Base-by-base conservation (phyloP, 2,888 invertebrate genomes). In the Trissonchulus latispiculum region DNA sequence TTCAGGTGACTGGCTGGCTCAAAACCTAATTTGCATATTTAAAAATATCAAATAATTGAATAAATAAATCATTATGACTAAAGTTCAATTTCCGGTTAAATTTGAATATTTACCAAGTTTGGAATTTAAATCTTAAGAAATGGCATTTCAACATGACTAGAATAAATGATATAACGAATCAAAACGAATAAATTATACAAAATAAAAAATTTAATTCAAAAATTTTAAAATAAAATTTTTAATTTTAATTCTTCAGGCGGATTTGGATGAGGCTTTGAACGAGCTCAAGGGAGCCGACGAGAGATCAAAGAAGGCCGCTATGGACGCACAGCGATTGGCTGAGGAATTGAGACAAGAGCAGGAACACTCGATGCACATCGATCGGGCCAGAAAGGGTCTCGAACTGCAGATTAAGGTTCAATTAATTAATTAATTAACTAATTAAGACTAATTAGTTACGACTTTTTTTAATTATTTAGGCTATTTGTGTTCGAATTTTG, bases 391-490 rank as follows among this genome's bases (percentile, higher is more conserved):
- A 87, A 97, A 97, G 88, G 93, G 92, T 76, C 90, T 97, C 80
- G 97, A 99, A 86, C 90, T 91, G 84, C 95, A 96, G 87, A 92
- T 97, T 88, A 99, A 97, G 89, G 97, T 99, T n/a, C n/a, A n/a
- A n/a, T n/a, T n/a, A n/a, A n/a, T n/a, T n/a, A n/a, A n/a, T n/a
- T n/a, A n/a, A n/a, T n/a, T n/a, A n/a, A n/a, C n/a, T n/a, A n/a
- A n/a, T n/a, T n/a, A n/a, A n/a, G n/a, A n/a, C n/a, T n/a, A n/a
- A n/a, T n/a, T n/a, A n/a, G n/a, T n/a, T n/a, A n/a, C n/a, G n/a
- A n/a, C n/a, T n/a, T n/a, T n/a, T n/a, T n/a, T n/a, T n/a, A n/a
- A n/a, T n/a, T n/a, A n/a, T n/a, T n/a, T n/a, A n/a, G n/a, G n/a
- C n/a, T n/a, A n/a, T n/a, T n/a, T n/a, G n/a, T n/a, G n/a, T n/a